Base-by-base conservation (phyloP, 2,113 vertebrate genomes). In the Tyto alba region DNA sequence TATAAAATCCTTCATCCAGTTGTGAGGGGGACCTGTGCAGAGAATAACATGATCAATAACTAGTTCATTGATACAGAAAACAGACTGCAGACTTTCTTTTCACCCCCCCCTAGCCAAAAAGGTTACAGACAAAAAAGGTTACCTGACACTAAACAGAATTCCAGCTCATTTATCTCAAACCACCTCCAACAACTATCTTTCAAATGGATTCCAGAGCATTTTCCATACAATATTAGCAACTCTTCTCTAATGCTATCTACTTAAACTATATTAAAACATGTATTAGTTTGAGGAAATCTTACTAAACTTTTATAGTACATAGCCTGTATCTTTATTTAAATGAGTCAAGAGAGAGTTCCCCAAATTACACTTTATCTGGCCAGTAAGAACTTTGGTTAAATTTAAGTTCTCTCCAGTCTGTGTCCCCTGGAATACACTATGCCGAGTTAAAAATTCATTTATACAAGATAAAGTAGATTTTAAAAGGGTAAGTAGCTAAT, bases 1-100 rank as follows among this genome's bases (percentile, higher is more conserved):
- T 90, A 99, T 96, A 87, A 99, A 99, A 98, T 99, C 99, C 94
- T 99, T 99, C 98, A 99, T 98, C 99, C 99, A 99, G 97, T 99
- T 99, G 94, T 99, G 99, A 93, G 99, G 99, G 32, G 98, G 99
- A 93, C 99, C 99, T 99, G 97, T 17, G 64, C 92, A 95, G 36
- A 96, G 17, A 97, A 96, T 32, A 82, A 89, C 27, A 96, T 5
- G 16, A 76, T 78, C 43, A 76, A 90, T 93, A 94, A 71, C 47
- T 59, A 76, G 23, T 74, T 73, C 50, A 64, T 10, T 45, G 16
- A 45, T 38, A 81, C 8, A 92, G 32, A 82, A 38, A 78, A 79
- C 23, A 85, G 25, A 60, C 6, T 48, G 68, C 2, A 13, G 50
- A 50, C 6, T 47, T 29, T 16, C 30, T 19, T 36, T 29, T 10